Base-by-base conservation (phyloP, 35 echinoderm and acorn worm species). In the Ophiothrix spiculata region DNA sequence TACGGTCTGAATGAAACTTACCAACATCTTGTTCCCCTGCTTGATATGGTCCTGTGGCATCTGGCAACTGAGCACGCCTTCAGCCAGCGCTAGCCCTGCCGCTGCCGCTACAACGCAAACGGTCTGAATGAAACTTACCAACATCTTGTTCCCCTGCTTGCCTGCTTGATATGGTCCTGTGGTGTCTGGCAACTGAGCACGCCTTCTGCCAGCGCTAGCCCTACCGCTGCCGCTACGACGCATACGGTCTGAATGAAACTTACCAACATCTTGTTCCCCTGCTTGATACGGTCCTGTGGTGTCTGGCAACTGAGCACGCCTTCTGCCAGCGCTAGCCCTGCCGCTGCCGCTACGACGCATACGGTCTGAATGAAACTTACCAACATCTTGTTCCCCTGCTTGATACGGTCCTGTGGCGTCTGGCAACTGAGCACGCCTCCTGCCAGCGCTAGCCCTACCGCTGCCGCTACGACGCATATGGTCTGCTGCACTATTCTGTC, bases 251-350 rank as follows among this genome's bases (percentile, higher is more conserved):
- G n/a, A n/a, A n/a, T n/a, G n/a, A n/a, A 34, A 54, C 90, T 87
- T 79, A 97, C 95, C 95, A 85, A 97, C 88, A 78, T 78, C 82
- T 77, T 93, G 87, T 64, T 93, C 88, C 79, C 80, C 88, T 17
- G 49, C 88, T 78, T 97, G 84, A 83, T 97, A 97, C 0, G 91
- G 87, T 37, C 91, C 95, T 39, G 86, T 83, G 2, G 91, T 75
- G 40, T 93, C 91, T 0, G 91, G 95, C 42, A 97, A 74, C 33
- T 64, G 36, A 4, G 83, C 79, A 39, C 88, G 90, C 42, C 75
- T 87, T 37, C 87, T 74, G 4, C 95, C 77, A 12, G 74, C 80
- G 33, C 74, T 91, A 13, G 88, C 69, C 0, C 89, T 36, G 63
- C 89, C 89, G 45, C 91, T 93, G 25, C 60, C 60, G 63, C 81